Base-by-base conservation (phyloP, 2,797 vertebrate genomes). In the Pseudochirops cupreus region DNA sequence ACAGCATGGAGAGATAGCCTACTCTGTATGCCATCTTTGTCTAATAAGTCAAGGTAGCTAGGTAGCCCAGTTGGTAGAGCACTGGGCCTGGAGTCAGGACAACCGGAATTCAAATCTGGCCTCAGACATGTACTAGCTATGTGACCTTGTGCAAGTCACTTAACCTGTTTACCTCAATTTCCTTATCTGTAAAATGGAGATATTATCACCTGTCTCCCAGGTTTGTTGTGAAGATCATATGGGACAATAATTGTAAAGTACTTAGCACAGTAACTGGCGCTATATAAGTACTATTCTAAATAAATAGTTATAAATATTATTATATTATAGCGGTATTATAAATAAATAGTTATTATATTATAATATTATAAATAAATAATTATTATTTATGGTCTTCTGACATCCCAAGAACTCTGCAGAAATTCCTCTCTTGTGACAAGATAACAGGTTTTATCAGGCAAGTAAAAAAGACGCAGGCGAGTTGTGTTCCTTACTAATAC, bases 121-220 rank as follows among this genome's bases (percentile, higher is more conserved):
- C 56, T 92, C 31, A 96, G 92, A 91, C 55, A 5, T 57, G 55
- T 59, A 39, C n/a, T 54, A 93, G 39, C 52, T 94, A 1, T 91
- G 87, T 31, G 59, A 58, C 3, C 6, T 92, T 93, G 56, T 26
- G 0, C 10, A 92, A 92, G 16, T 92, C 55, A 59, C 4, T 92
- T 67, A 52, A 67, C n/a, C 18, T 57, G 18, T 95, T n/a, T 54
- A 16, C 26, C 46, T 91, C 92, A 21, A 91, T 92, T 92, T 92
- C 53, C 29, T 92, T 46, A 59, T 46, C 55, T 74, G 12, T 91
- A 92, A 90, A 92, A 57, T 94, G 82, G 29, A 1, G 11, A 9
- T 67, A 28, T 55, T 90, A 50, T 11, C 54, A 31, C 4, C 59
- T 92, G 91, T 46, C 2, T 6, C 0, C 11, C 31, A 31, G 28